A percentile compares a stretch with the other conserved stretches of the same genome.
Evolutionary conservation across 1,140 invertebrate species (phyloP).

Genomic region (Bombus pascuorum): DNA sequence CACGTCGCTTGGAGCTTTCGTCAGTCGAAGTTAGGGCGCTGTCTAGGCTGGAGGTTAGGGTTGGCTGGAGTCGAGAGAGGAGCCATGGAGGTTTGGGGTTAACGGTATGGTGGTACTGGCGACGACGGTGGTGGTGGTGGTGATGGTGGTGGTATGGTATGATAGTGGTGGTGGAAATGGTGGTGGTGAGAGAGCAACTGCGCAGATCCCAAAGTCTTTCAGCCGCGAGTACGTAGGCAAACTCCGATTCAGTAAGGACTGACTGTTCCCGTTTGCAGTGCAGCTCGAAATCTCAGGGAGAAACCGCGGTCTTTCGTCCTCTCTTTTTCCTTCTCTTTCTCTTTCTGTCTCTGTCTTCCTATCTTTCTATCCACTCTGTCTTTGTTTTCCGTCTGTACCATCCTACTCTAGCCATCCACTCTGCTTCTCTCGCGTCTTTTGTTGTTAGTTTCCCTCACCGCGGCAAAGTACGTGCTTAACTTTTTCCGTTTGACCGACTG

Average conservation of each 20-base stretch:
- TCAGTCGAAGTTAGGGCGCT: constrained; percentile 64
- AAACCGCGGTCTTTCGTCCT: constrained; percentile 67
- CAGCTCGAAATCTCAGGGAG: constrained; percentile 74
- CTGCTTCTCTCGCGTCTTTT: constrained; percentile 37
- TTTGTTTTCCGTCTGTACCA: constrained; percentile 29
- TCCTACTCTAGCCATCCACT: constrained; percentile 17
- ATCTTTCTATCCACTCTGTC: constrained; percentile 39
- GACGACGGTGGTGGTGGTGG: constrained; percentile 56
- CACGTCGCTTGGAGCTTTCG: constrained; percentile 59
- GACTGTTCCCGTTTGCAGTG: constrained; percentile 76
- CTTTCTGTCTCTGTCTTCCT: constrained; percentile 38
- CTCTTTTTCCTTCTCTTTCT: constrained; percentile 50
- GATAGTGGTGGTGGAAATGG: constrained; percentile 35
- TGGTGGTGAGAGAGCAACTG: constrained; percentile 70
- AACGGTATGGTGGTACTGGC: constrained; percentile 64
- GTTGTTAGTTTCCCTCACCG: constrained; percentile 44
- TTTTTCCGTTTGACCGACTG: constrained; percentile 28
- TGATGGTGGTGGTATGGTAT: constrained; percentile 48
- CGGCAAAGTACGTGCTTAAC: constrained; percentile 45
- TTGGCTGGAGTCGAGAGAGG: constrained; percentile 65
- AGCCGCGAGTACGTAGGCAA: constrained; percentile 73
- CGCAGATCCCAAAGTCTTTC: constrained; percentile 76
- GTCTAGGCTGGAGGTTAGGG: constrained; percentile 65
- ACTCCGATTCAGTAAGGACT: constrained; percentile 77
- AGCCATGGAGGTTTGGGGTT: constrained; percentile 70